Base-by-base conservation (phyloP, 1,140 invertebrate species). In the Ostrea edulis region DNA sequence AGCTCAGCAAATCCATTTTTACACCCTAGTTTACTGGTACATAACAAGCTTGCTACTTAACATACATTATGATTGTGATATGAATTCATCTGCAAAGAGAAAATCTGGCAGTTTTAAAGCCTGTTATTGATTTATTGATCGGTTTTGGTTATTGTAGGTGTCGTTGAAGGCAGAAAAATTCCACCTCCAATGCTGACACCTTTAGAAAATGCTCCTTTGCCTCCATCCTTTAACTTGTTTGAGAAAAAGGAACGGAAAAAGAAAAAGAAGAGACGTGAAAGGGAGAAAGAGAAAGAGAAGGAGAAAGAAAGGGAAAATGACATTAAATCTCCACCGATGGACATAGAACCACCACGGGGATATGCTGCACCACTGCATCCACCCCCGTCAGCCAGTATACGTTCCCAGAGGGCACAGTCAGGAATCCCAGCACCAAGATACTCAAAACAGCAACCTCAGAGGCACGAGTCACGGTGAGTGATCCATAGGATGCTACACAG, bases 351-450 rank as follows among this genome's bases (percentile, higher is more conserved):
- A 25, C 93, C 93, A 0, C 55, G 92, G 22, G 93, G 93, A 9
- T 93, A 91, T 88, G 93, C 93, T 83, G 93, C 92, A 12, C 93
- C 93, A 2, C 89, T 93, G 9, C 93, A 94, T 86, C 93, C 93
- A 11, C 92, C 92, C 22, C 91, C 92, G 5, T 91, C 90, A 87
- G 89, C 91, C 25, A 91, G 87, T 35, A 58, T 85, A 2, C 86
- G 92, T 68, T 90, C 88, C n/a, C 90, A 89, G 35, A 84, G 89
- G 55, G 89, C 90, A n/a, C 92, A 88, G 87, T 91, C 86, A 83
- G 88, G 90, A 52, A 90, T 68, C 11, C 91, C 92, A 22, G 86
- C 90, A 62, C 93, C 93, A 25, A 91, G 90, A 87, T 91, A 89
- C 84, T 93, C 93, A 29, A 93, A 92, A 89, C 90, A 91, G 20